Conservation (phyloP, 2,888 invertebrate genomes). For the Drosophila meridiana region DNA sequence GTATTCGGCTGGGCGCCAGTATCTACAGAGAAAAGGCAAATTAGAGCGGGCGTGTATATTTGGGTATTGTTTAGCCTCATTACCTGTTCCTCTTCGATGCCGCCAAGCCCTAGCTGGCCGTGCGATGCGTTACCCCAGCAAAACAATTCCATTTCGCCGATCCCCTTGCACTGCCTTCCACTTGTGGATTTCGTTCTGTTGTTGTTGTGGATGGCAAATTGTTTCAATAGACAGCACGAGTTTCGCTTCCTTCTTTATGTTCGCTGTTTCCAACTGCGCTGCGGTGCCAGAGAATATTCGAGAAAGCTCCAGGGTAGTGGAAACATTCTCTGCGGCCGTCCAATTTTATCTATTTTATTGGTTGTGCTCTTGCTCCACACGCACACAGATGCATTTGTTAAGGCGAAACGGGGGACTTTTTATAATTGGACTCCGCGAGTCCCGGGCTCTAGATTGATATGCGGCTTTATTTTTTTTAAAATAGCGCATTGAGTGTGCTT, state of each 20-base stretch:
- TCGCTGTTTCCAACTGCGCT: constrained; percentile 12
- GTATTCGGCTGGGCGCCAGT: constrained; percentile 87
- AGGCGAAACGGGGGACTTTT: not conserved
- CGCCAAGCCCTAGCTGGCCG: constrained; percentile 92
- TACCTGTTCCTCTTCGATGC: constrained; percentile 89
- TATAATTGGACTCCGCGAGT: constrained; percentile 5
- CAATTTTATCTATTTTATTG: constrained; percentile 19
- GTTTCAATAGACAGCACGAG: not conserved
- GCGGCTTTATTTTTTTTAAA: constrained; percentile 1
- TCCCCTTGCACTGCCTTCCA: not conserved
- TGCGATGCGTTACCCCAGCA: constrained; percentile 92
- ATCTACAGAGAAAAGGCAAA: constrained; percentile 85
- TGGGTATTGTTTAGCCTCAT: not conserved
- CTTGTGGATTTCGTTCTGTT: not conserved
- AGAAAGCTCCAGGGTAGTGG: constrained; percentile 40
- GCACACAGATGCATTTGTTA: constrained; percentile 39
- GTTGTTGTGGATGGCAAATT: constrained; percentile 8
- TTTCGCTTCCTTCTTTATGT: constrained; percentile 3
- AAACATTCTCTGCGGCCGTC: constrained; percentile 34
- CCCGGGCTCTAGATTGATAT: not conserved
- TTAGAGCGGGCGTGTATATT: not conserved
- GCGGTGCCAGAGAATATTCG: constrained; percentile 52
- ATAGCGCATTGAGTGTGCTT: constrained; percentile 23
- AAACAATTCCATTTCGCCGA: constrained; percentile 86
- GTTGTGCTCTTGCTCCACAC: constrained; percentile 22